Evolutionary conservation across 1,140 invertebrate genomes (phyloP).

Genomic region (Tetramorium parvispinum): DNA sequence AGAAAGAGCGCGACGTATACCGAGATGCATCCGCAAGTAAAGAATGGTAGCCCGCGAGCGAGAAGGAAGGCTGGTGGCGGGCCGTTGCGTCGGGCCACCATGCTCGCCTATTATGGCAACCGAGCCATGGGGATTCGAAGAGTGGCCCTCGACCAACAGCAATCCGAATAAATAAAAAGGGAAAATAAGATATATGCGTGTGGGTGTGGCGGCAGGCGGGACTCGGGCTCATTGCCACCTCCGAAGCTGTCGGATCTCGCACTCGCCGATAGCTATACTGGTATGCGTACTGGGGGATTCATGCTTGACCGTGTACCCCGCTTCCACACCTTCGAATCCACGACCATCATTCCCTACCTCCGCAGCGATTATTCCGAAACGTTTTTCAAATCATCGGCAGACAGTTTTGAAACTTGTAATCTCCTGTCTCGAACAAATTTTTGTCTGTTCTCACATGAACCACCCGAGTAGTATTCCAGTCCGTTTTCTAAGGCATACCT

Average conservation of each 20-base stretch:
- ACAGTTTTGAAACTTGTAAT: constrained; percentile 37
- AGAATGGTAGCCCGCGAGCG: constrained; percentile 74
- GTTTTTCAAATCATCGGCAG: constrained; percentile 30
- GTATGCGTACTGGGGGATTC: constrained; percentile 56
- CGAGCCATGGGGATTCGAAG: constrained; percentile 78
- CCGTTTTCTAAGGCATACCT: constrained; percentile 5
- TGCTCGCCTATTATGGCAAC: constrained; percentile 80
- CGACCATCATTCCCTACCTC: constrained; percentile 58
- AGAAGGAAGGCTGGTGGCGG: constrained; percentile 68
- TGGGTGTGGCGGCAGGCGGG: constrained; percentile 83
- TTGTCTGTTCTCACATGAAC: neutral
- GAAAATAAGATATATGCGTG: constrained; percentile 83
- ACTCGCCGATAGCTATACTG: constrained; percentile 75
- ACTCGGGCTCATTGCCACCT: constrained; percentile 82
- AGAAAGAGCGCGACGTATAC: constrained; percentile 23
- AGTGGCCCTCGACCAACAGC: constrained; percentile 80
- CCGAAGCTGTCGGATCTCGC: constrained; percentile 83
- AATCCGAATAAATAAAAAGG: constrained; percentile 83
- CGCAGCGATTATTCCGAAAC: neutral
- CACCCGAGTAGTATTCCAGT: neutral
- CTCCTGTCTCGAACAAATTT: constrained; percentile 26
- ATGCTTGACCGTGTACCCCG: constrained; percentile 16
- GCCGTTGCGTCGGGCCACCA: constrained; percentile 76
- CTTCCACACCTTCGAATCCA: constrained; percentile 59
- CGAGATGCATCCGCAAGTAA: constrained; percentile 63